A percentile compares a stretch with the other conserved stretches of the same genome.
Evolutionary conservation across 2,797 vertebrate genomes (phyloP).

Genomic region (Thunnus albacares): DNA sequence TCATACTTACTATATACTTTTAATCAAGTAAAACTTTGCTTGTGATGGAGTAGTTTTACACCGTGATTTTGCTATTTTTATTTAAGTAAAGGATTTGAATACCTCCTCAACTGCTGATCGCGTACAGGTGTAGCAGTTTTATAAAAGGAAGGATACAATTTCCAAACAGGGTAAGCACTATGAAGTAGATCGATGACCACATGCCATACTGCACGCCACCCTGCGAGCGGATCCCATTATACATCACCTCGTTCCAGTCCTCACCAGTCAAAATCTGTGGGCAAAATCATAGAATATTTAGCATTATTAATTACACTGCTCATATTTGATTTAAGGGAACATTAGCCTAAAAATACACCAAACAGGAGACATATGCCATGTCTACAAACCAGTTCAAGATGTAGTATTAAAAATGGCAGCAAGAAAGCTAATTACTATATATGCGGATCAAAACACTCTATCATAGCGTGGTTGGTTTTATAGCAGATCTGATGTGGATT

Average conservation of each 20-base stretch:
- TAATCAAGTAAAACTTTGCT: background rate
- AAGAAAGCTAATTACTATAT: constrained; percentile 62
- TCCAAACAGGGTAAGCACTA: constrained; percentile 97
- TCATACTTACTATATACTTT: background rate
- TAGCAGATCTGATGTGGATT: constrained; percentile 71
- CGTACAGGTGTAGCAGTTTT: background rate
- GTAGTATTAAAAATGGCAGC: constrained; percentile 51
- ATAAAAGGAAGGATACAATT: constrained; percentile 94
- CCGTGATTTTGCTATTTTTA: background rate
- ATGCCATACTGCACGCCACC: constrained; percentile 98
- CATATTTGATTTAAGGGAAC: constrained; percentile 12
- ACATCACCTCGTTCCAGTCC: constrained; percentile 99
- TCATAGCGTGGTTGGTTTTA: constrained; percentile 58
- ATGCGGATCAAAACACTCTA: constrained; percentile 62
- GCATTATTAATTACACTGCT: constrained; percentile 14
- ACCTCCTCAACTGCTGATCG: background rate
- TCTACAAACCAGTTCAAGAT: constrained; percentile 41
- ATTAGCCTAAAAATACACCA: constrained; percentile 38
- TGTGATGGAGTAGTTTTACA: background rate
- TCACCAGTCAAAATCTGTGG: constrained; percentile 96
- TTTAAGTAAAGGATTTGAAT: background rate
- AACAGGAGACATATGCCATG: constrained; percentile 6
- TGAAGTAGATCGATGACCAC: constrained; percentile 99
- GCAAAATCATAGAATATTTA: constrained; percentile 37
- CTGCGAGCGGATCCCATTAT: constrained; percentile 97